A percentile compares a stretch with the other conserved stretches of the same genome.
Conservation (phyloP, 2,888 invertebrate species). For the Hydriomena furcata region DNA sequence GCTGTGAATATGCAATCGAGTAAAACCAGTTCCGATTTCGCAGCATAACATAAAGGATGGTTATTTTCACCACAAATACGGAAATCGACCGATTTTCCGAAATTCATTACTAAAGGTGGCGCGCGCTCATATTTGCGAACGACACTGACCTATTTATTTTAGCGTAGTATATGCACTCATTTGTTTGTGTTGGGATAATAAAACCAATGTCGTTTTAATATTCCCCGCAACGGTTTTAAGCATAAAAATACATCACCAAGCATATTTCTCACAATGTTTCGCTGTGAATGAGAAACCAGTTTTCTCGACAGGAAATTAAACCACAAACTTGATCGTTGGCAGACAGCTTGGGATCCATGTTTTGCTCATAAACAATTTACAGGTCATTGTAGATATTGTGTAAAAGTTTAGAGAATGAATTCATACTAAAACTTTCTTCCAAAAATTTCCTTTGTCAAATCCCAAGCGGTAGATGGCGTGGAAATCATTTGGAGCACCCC, state of each 20-base stretch:
- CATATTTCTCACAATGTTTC: slow-evolving; percentile 27
- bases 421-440: slow-evolving; percentile 40
- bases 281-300: slow-evolving; percentile 30
- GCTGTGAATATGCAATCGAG: neutral
- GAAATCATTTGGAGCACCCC: slow-evolving; percentile 39
- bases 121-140: slow-evolving; percentile 13
- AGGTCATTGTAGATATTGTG: slow-evolving; percentile 38
- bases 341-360: slow-evolving; percentile 24
- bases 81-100: slow-evolving; percentile 11
- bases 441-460: slow-evolving; percentile 47
- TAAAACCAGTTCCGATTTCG: neutral
- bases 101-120: slow-evolving; percentile 14
- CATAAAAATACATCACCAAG: slow-evolving; percentile 26
- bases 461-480: slow-evolving; percentile 29
- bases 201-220: slow-evolving; percentile 16
- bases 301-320: slow-evolving; percentile 39
- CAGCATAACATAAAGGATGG: slow-evolving; percentile 2
- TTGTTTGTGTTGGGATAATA: slow-evolving; percentile 14
- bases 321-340: slow-evolving; percentile 36
- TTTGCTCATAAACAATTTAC: slow-evolving; percentile 35
- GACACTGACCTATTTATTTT: slow-evolving; percentile 6
- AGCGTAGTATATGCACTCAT: slow-evolving; percentile 1
- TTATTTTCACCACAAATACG: slow-evolving; percentile 1
- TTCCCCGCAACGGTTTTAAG: slow-evolving; percentile 10
- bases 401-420: slow-evolving; percentile 39